Percentiles rank a stretch among this genome's conserved stretches.
Conservation (phyloP, 2,888 invertebrate species). For the Hyalella azteca region DNA sequence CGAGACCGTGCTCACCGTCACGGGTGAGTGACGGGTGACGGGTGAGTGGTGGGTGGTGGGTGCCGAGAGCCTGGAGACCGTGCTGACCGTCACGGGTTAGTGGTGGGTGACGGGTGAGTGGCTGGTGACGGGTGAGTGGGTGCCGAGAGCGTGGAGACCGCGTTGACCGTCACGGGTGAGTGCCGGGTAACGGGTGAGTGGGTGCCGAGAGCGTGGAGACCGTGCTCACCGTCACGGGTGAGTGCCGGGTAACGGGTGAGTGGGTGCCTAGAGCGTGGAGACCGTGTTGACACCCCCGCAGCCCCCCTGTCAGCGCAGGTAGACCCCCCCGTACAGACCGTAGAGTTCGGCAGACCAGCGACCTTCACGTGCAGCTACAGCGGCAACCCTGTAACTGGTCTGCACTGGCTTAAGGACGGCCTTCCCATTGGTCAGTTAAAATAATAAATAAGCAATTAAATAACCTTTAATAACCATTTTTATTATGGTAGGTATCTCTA, state of each 20-base stretch:
- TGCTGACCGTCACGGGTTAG: slow-evolving; percentile 78
- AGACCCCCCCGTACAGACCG: slow-evolving; percentile 87
- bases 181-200: slow-evolving; percentile 91
- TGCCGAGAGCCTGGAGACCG: slow-evolving; percentile 87
- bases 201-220: slow-evolving; percentile 91
- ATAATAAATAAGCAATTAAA: too few relatives aligned
- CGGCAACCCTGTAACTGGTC: slow-evolving; percentile 83
- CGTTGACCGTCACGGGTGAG: slow-evolving; percentile 89
- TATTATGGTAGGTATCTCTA: too few relatives aligned
- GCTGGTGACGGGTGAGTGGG: slow-evolving; percentile 83
- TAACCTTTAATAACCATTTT: too few relatives aligned
- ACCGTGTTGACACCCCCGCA: slow-evolving; percentile 69
- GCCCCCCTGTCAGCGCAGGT: slow-evolving; percentile 87
- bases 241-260: slow-evolving; percentile 87
- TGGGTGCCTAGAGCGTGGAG: slow-evolving; percentile 88
- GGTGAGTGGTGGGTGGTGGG: slow-evolving; percentile 94
- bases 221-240: slow-evolving; percentile 82
- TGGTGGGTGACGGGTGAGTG: slow-evolving; percentile 72
- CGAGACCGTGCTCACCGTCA: slow-evolving; percentile 89
- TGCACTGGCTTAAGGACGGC: slow-evolving; percentile 92
- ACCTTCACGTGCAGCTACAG: slow-evolving; percentile 83
- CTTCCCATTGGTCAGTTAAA: slow-evolving; percentile 70
- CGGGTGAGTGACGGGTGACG: slow-evolving; percentile 81
- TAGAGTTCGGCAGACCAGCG: slow-evolving; percentile 91
- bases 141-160: slow-evolving; percentile 91